phyloP scores from a whole-genome alignment of 2,888 invertebrate species.

The Drosophila phalerata region DNA sequence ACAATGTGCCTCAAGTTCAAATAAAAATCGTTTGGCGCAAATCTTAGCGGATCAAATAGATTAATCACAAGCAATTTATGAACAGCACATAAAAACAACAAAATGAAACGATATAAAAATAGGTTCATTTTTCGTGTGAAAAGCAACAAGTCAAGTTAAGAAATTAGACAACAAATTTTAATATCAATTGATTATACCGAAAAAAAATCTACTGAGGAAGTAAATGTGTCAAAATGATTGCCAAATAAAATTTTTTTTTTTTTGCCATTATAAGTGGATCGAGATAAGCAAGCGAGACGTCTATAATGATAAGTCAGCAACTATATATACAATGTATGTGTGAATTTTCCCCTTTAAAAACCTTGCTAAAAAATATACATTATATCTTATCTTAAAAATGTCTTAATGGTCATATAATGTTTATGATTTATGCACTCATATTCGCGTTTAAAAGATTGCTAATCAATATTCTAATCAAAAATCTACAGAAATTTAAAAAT shows the following conservation, averaged over 20 bases:
- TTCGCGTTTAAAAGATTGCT: not conserved
- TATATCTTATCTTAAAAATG: slow-evolving; percentile 23
- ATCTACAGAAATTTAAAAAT: not conserved
- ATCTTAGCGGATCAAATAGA: slow-evolving; percentile 69
- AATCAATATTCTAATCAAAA: not conserved
- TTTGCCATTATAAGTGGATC: not conserved
- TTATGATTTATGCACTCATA: slow-evolving; percentile 8
- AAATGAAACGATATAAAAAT: slow-evolving; percentile 50
- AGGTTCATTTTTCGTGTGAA: slow-evolving; percentile 18
- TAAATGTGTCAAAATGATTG: slow-evolving; percentile 16
- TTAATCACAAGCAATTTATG: slow-evolving; percentile 77
- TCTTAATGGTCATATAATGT: slow-evolving; percentile 6
- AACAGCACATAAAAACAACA: slow-evolving; percentile 40
- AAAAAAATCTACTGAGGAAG: slow-evolving; percentile 26
- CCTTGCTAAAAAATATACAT: too few species aligned
- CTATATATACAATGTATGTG: not conserved
- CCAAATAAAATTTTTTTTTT: not conserved
- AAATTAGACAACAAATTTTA: slow-evolving; percentile 25
- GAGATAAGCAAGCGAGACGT: not conserved
- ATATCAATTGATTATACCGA: not conserved
- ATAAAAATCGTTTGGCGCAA: slow-evolving; percentile 74
- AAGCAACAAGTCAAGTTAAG: slow-evolving; percentile 15
- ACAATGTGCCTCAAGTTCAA: slow-evolving; percentile 71
- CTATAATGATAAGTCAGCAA: not conserved
- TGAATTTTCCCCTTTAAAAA: not conserved